Conservation (phyloP, 2,888 invertebrate species). For the Muschampia staudingeri region DNA sequence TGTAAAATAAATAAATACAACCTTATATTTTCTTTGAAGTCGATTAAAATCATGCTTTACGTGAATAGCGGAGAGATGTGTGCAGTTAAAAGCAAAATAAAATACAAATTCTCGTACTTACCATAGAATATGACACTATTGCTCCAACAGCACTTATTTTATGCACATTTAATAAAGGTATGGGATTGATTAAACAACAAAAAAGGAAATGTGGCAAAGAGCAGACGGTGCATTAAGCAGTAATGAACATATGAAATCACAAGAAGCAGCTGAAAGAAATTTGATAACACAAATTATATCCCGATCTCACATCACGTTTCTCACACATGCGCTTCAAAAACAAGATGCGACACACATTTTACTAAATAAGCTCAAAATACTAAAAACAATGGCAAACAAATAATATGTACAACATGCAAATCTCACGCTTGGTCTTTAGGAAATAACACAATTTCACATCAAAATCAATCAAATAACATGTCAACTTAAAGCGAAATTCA, state of each 20-base stretch:
- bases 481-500: slow-evolving; percentile 74
- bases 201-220: slow-evolving; percentile 75
- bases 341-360: slow-evolving; percentile 80
- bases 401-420: slow-evolving; percentile 85
- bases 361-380: slow-evolving; percentile 80
- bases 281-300: slow-evolving; percentile 70
- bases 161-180: slow-evolving; percentile 43
- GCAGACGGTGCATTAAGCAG: slow-evolving; percentile 88
- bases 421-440: slow-evolving; percentile 91
- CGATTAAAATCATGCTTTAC: slow-evolving; percentile 71
- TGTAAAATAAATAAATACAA: slow-evolving; percentile 2
- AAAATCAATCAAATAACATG: slow-evolving; percentile 49
- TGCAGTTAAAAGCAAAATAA: slow-evolving; percentile 45
- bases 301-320: slow-evolving; percentile 82
- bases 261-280: slow-evolving; percentile 81
- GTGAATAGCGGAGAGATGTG: slow-evolving; percentile 46
- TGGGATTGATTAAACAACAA: slow-evolving; percentile 56
- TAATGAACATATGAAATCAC: slow-evolving; percentile 90
- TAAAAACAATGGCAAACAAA: slow-evolving; percentile 82
- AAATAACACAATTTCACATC: slow-evolving; percentile 44
- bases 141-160: slow-evolving; percentile 38
- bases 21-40: background rate
- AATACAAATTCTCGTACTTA: slow-evolving; percentile 52
- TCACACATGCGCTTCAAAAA: slow-evolving; percentile 89
- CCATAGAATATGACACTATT: slow-evolving; percentile 26